These are phyloP conservation scores for Drosophila dunni DNA, from an alignment of 1,140 invertebrate genomes.

Conservation along the genomic window DNA sequence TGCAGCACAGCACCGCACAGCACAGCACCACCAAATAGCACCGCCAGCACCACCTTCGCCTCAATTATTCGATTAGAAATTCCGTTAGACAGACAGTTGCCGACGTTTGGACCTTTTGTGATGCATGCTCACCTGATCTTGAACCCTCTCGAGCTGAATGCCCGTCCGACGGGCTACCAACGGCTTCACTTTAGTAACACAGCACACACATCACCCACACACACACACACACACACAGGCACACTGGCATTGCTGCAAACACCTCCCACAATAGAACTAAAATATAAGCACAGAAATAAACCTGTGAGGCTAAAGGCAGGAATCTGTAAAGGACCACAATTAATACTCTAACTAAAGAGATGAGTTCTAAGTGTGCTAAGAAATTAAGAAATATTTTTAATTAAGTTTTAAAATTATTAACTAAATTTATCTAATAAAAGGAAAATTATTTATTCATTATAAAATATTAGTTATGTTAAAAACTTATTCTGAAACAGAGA, in stretches of 20 bases:
- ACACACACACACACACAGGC: conserved; percentile 9
- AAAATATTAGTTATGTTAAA: too few relatives aligned
- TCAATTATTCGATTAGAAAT: conserved; percentile 76
- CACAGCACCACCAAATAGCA: conserved; percentile 7
- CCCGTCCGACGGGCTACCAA: conserved; percentile 16
- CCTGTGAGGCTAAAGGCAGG: background rate
- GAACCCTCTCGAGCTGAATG: conserved; percentile 38
- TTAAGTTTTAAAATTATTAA: too few relatives aligned
- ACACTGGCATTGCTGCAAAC: background rate
- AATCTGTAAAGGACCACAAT: background rate
- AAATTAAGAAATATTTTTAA: background rate
- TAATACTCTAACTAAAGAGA: background rate
- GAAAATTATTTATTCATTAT: too few relatives aligned
- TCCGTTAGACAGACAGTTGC: conserved; percentile 50
- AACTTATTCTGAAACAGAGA: too few relatives aligned
- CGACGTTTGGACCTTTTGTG: conserved; percentile 24
- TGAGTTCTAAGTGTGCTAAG: background rate
- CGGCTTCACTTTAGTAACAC: conserved; percentile 9
- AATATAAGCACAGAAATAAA: conserved; percentile 18
- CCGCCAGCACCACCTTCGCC: conserved; percentile 5
- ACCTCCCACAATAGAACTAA: conserved; percentile 21
- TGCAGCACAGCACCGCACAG: background rate
- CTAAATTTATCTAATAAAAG: too few relatives aligned
- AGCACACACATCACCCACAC: conserved; percentile 1
- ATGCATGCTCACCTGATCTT: conserved; percentile 31